Evolutionary conservation across 2,797 vertebrate genomes (phyloP), one percentile per base, ranked within the genome.

Genomic region (Hippopotamyrus pictus): DNA sequence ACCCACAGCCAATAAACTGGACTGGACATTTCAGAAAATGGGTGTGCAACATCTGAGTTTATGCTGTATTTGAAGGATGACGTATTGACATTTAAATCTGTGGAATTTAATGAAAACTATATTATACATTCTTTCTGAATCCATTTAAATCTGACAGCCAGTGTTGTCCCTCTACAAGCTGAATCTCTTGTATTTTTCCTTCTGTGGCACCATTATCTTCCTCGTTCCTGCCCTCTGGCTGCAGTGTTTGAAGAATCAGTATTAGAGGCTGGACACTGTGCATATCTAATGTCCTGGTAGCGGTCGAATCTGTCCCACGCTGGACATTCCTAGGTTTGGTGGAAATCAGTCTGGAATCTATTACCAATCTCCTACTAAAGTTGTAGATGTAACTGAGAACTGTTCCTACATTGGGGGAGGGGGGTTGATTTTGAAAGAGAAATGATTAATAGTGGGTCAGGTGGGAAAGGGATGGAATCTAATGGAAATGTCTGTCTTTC

Each of bases 241-340:
- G 5, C 46, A n/a, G 19, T 50, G 53, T 29, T 1, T 53, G 17
- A 37, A 86, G 46, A 73, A 59, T 88, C 79, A 88, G 88, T 88
- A 88, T 90, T 86, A 65, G 62, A 90, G 22, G 46, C n/a, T 19
- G 73, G 44, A 65, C 19, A 19, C 69, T 69, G 53, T 53, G n/a
- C 6, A 46, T 46, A 19, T n/a, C 25, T 50, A 62, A 59, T 87
- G 9, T 29, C 25, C 46, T 83, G 53, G 53, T n/a, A 88, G 50
- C 19, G 85, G 9, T 19, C 17, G 0, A 29, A 9, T 54, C 53
- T n/a, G 53, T 25, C 22, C 3, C 41, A 11, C 0, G 85, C 6
- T 17, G 3, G 48, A 25, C 6, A 37, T 37, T 59, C 0, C n/a
- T 85, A 48, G n/a, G 83, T 85, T 85, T 51, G 12, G 25, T 53